Conservation (phyloP, 2,888 invertebrate species). For the Platycnemis pennipes region DNA sequence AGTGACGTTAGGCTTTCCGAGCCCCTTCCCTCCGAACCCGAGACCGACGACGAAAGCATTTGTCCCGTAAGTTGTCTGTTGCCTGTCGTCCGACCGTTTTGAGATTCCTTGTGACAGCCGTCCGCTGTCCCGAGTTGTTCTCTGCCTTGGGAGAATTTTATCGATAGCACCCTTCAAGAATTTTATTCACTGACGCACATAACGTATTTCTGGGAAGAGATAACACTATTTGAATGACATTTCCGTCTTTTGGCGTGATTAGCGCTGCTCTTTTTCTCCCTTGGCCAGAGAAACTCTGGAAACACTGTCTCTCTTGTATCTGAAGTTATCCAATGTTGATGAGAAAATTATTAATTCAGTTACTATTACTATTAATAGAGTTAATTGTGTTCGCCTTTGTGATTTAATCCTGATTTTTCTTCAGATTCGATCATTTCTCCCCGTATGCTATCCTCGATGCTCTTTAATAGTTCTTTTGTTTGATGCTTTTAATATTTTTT, state of each 20-base stretch:
- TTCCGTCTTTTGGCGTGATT: background rate
- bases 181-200: background rate
- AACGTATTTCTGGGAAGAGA: background rate
- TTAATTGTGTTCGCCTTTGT: too few relatives aligned
- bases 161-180: background rate
- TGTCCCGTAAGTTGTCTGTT: too few relatives aligned
- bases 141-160: background rate
- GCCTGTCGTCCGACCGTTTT: too few relatives aligned
- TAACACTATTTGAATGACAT: background rate
- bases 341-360: background rate
- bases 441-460: background rate
- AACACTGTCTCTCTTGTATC: background rate
- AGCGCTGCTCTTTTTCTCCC: background rate
- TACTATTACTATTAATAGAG: too few relatives aligned
- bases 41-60: too few relatives aligned
- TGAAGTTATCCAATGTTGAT: background rate
- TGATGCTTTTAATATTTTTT: background rate
- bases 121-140: too few relatives aligned
- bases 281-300: background rate
- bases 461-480: background rate
- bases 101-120: too few relatives aligned
- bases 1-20: too few relatives aligned
- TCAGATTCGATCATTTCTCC: background rate
- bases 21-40: too few relatives aligned
- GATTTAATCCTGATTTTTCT: background rate